Conservation (phyloP, 2,888 invertebrate species). For the Philaethria dido region DNA sequence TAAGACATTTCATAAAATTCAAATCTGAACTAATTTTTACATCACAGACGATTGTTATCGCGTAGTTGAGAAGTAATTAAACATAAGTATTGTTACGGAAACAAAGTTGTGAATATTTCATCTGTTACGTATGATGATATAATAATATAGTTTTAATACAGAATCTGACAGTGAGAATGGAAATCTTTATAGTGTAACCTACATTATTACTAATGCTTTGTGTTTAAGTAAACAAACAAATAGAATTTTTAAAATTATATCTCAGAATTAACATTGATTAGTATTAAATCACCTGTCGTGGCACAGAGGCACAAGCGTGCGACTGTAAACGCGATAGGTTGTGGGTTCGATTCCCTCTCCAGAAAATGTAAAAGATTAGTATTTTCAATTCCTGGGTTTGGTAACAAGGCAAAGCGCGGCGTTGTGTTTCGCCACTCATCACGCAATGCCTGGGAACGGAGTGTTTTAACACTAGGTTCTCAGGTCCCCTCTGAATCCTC, state of each 20-base stretch:
- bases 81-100: conserved; percentile 25
- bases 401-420: no score
- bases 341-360: no score
- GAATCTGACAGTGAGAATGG: conserved; percentile 39
- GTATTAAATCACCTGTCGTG: no score
- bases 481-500: no score
- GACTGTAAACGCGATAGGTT: no score
- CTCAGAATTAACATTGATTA: no score
- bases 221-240: conserved; percentile 5
- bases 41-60: conserved; percentile 31
- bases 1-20: conserved; percentile 3
- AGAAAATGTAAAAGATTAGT: no score
- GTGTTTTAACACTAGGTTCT: no score
- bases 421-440: no score
- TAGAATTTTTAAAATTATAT: background rate
- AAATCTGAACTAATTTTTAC: conserved; percentile 15
- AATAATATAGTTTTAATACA: conserved; percentile 39
- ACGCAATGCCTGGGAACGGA: no score
- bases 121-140: conserved; percentile 40
- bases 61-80: conserved; percentile 32
- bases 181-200: conserved; percentile 39
- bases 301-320: no score
- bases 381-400: no score
- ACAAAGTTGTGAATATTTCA: conserved; percentile 34
- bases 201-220: background rate